These are phyloP conservation scores for Schizopygopsis malacanthus DNA, from an alignment of 2,797 vertebrate genomes.

Conservation along the genomic window DNA sequence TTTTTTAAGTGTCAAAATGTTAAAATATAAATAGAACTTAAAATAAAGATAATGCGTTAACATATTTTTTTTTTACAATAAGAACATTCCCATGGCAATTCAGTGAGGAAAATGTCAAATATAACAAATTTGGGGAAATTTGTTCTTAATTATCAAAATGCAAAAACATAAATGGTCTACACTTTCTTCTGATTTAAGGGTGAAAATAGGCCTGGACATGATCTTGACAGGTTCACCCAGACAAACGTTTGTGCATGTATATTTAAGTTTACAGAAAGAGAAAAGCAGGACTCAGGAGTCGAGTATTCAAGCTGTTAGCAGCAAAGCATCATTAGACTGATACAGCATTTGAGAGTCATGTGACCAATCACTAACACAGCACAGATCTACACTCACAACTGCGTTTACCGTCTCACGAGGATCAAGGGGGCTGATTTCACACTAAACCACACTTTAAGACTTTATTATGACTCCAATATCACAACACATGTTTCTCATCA, in stretches of 20 bases:
- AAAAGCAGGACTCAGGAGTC: not conserved
- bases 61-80: not conserved
- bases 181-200: not conserved
- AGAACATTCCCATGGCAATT: not conserved
- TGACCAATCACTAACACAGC: not conserved
- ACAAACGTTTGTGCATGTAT: not conserved
- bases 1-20: too few relatives aligned
- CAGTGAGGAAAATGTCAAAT: not conserved
- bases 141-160: not conserved
- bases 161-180: not conserved
- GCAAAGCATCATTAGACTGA: slow-evolving; percentile 4
- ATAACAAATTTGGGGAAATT: not conserved
- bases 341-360: slow-evolving; percentile 23
- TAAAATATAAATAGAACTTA: too few relatives aligned
- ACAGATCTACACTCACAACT: slow-evolving; percentile 11
- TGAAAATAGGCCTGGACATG: not conserved
- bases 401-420: not conserved
- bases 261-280: slow-evolving; percentile 3
- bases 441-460: slow-evolving; percentile 54
- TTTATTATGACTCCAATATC: slow-evolving; percentile 2
- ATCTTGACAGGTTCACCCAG: slow-evolving; percentile 1
- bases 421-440: slow-evolving; percentile 61
- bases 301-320: slow-evolving; percentile 11
- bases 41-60: too few relatives aligned
- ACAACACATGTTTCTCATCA: too few relatives aligned